phyloP scores from a whole-genome alignment of 2,888 invertebrate species.

The Sesia apiformis region DNA sequence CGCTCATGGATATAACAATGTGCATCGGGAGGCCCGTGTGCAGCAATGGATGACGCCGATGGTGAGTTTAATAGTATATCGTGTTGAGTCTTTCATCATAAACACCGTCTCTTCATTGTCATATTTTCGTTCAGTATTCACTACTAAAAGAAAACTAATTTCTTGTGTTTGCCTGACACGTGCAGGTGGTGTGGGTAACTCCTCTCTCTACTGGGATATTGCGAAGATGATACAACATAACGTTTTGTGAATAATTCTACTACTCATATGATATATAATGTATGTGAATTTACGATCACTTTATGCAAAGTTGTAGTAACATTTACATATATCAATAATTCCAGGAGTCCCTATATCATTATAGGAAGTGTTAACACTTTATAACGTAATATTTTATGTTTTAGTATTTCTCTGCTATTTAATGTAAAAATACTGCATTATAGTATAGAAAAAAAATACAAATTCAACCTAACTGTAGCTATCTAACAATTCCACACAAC shows the following conservation, averaged over 20 bases:
- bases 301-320: not conserved
- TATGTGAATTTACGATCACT: conserved; percentile 8
- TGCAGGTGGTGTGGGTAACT: conserved; percentile 18
- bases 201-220: conserved; percentile 8
- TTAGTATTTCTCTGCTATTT: not conserved
- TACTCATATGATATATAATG: not conserved
- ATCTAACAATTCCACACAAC: not conserved
- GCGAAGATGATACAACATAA: too few species aligned
- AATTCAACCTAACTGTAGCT: too few species aligned
- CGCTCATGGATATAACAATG: too few species aligned
- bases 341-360: not conserved
- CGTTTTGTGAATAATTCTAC: too few species aligned
- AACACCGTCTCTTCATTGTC: too few species aligned
- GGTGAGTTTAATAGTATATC: too few species aligned
- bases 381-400: not conserved
- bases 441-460: too few species aligned
- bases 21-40: too few species aligned
- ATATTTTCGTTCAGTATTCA: not conserved
- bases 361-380: not conserved
- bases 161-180: conserved; percentile 29
- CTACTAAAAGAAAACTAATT: conserved; percentile 44
- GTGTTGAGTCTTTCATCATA: too few species aligned
- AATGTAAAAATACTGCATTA: too few species aligned
- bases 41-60: too few species aligned
- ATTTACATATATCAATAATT: conserved; percentile 1